Evolutionary conservation across 2,113 vertebrate species (phyloP).

Genomic region (Nycticryphes semicollaris): DNA sequence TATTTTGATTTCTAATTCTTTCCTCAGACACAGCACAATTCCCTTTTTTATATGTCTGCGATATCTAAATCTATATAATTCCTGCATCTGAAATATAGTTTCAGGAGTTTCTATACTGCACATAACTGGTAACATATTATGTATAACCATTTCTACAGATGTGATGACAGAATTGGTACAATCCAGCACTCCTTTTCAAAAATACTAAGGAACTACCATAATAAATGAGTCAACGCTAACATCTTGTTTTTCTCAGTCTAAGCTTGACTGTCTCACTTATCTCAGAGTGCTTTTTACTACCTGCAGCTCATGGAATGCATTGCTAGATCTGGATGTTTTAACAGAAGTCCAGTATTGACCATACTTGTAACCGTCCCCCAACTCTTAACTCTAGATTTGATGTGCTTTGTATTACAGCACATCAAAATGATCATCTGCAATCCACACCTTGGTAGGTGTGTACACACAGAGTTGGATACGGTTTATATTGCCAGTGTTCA

Average conservation of each 20-base stretch:
- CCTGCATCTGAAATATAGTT: background rate
- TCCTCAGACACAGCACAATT: background rate
- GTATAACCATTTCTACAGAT: background rate
- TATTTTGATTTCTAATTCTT: background rate
- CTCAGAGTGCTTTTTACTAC: background rate
- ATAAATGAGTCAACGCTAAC: background rate
- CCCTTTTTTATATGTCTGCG: background rate
- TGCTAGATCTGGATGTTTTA: background rate
- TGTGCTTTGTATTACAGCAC: background rate
- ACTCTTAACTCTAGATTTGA: background rate
- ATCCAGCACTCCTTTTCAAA: background rate
- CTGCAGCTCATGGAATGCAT: background rate
- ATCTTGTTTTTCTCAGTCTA: background rate
- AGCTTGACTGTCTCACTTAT: background rate
- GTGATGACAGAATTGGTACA: background rate
- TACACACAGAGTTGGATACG: fast-evolving
- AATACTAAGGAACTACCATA: background rate
- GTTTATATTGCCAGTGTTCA: background rate
- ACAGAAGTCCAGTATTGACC: background rate
- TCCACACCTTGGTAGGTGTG: background rate
- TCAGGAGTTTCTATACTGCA: background rate
- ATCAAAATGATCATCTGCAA: background rate
- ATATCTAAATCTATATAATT: background rate
- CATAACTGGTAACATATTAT: background rate
- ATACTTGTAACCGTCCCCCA: background rate